These are phyloP conservation scores for Drosophila rellima DNA, from an alignment of 2,888 invertebrate species.

Conservation along the genomic window DNA sequence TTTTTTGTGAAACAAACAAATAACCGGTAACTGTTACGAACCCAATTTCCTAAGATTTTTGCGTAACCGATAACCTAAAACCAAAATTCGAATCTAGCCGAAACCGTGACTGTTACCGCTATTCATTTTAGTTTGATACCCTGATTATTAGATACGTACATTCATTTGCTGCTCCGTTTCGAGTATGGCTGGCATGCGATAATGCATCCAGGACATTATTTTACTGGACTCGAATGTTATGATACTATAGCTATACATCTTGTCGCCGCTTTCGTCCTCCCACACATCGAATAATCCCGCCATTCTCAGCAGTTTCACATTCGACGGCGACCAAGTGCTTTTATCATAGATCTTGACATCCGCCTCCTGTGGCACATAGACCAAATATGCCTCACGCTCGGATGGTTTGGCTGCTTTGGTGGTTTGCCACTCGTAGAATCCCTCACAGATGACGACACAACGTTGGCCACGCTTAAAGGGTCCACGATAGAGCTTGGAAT, in stretches of 20 bases:
- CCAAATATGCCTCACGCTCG: constrained; percentile 90
- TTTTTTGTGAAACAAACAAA: too few species aligned
- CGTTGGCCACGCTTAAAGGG: constrained; percentile 90
- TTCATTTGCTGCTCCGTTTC: constrained; percentile 89
- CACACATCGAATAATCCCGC: constrained; percentile 92
- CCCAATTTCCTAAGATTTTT: too few species aligned
- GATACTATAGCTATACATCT: constrained; percentile 90
- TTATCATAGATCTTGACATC: constrained; percentile 87
- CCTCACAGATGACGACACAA: constrained; percentile 92
- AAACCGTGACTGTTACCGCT: too few species aligned
- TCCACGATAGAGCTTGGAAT: constrained; percentile 90
- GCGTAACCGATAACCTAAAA: too few species aligned
- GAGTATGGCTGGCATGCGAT: constrained; percentile 93
- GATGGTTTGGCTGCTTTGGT: constrained; percentile 88
- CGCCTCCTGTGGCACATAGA: constrained; percentile 89
- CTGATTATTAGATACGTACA: too few species aligned
- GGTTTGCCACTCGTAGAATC: constrained; percentile 94
- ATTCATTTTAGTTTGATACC: too few species aligned
- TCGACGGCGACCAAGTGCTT: constrained; percentile 86
- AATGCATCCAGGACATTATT: constrained; percentile 90
- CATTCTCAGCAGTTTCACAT: constrained; percentile 89
- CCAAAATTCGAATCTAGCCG: too few species aligned
- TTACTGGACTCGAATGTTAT: constrained; percentile 92
- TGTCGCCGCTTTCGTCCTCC: constrained; percentile 87
- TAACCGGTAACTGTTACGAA: too few species aligned